A percentile compares a stretch with the other conserved stretches of the same genome.
phyloP scores from a whole-genome alignment of 2,888 invertebrate genomes.

The Entomobrya proxima region DNA sequence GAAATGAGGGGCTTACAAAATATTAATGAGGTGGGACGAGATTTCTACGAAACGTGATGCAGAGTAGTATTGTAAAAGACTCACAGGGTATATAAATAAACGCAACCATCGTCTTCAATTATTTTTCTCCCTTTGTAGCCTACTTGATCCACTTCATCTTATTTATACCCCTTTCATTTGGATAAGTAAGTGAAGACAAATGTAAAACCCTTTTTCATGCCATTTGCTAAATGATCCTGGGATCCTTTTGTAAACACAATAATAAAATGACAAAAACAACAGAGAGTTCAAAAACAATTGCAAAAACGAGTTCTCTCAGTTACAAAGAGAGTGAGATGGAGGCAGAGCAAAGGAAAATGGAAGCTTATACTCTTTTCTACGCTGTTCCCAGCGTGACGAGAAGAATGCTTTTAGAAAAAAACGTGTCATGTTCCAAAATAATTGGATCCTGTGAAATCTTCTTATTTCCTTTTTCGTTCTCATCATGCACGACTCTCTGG shows the following conservation, averaged over 20 bases:
- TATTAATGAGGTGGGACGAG: slow-evolving; percentile 31
- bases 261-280: neutral
- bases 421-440: slow-evolving; percentile 23
- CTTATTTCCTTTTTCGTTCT: neutral
- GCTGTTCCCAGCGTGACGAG: neutral
- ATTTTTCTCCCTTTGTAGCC: neutral
- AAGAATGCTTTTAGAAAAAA: neutral
- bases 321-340: neutral
- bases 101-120: too few species aligned
- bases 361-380: neutral
- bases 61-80: neutral
- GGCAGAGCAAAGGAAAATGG: neutral
- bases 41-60: neutral
- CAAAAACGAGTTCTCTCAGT: neutral
- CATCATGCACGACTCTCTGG: neutral
- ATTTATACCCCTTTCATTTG: neutral
- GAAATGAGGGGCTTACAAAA: slow-evolving; percentile 24
- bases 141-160: neutral
- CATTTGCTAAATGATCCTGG: neutral
- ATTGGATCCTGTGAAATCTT: slow-evolving; percentile 7
- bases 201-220: neutral
- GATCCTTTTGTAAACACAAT: neutral
- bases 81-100: too few species aligned
- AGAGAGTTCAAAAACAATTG: neutral
- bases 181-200: neutral